These are phyloP conservation scores for Kuschelorhynchus macadamiae DNA, from an alignment of 2,888 invertebrate species.

Conservation along the genomic window DNA sequence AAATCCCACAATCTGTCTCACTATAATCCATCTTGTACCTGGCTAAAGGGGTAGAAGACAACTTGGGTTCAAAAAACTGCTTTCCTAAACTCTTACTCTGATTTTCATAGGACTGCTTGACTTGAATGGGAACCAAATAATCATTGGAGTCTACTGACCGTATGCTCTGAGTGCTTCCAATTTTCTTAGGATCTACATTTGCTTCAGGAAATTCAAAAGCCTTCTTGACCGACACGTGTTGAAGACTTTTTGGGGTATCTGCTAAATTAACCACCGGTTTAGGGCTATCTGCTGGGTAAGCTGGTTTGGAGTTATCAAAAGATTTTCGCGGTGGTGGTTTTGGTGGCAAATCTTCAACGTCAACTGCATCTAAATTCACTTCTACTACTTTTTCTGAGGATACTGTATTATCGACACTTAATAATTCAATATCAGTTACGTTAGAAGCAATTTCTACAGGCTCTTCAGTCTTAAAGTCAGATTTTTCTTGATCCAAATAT, in stretches of 20 bases:
- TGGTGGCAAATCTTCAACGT: constrained; percentile 61
- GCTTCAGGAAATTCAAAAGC: constrained; percentile 58
- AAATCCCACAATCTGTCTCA: constrained; percentile 38
- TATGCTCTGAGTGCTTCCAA: constrained; percentile 44
- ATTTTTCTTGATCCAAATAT: too few relatives aligned
- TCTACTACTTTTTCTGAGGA: neutral
- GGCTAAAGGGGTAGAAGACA: constrained; percentile 60
- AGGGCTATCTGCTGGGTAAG: constrained; percentile 62
- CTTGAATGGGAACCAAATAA: constrained; percentile 45
- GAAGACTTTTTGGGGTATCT: constrained; percentile 48
- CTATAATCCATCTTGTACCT: constrained; percentile 54
- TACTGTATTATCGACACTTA: too few relatives aligned
- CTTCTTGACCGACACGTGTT: constrained; percentile 27
- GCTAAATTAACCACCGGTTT: constrained; percentile 58
- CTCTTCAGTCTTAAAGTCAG: too few relatives aligned
- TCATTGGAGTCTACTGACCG: constrained; percentile 45
- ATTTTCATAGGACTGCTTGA: constrained; percentile 31
- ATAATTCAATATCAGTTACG: too few relatives aligned
- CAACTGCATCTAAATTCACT: neutral
- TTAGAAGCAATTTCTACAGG: too few relatives aligned
- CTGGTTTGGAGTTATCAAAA: constrained; percentile 60
- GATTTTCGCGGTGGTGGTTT: constrained; percentile 66
- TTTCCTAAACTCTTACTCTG: constrained; percentile 23
- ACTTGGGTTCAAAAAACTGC: constrained; percentile 62
- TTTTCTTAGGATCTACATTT: constrained; percentile 32